Evolutionary conservation across 2,797 vertebrate genomes (phyloP).

Genomic region (Triplophysa yarkandensis): DNA sequence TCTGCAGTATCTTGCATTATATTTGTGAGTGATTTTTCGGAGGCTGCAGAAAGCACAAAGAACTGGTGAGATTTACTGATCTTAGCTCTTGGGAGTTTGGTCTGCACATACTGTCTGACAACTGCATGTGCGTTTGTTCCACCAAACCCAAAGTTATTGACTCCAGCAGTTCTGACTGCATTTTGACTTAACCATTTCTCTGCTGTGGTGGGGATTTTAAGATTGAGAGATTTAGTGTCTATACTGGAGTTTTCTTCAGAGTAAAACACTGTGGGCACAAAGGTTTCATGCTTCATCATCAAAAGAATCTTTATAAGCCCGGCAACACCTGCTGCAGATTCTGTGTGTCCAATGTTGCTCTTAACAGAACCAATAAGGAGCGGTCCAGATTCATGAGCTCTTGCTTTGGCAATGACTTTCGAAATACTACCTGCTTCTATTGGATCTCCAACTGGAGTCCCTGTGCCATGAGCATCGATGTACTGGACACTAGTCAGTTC

Average conservation of each 20-base stretch:
- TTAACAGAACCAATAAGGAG: conserved; percentile 85
- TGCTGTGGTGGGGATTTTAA: conserved; percentile 70
- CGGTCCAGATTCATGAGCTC: conserved; percentile 56
- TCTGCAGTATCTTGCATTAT: conserved; percentile 71
- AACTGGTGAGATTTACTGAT: conserved; percentile 64
- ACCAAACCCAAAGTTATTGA: conserved; percentile 89
- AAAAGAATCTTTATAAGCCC: conserved; percentile 87
- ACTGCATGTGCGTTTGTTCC: conserved; percentile 85
- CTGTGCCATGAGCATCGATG: conserved; percentile 86
- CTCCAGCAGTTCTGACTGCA: conserved; percentile 74
- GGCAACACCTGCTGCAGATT: conserved; percentile 85
- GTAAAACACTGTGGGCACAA: conserved; percentile 83
- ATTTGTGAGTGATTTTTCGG: conserved; percentile 75
- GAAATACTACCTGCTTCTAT: conserved; percentile 80
- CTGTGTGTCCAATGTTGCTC: conserved; percentile 87
- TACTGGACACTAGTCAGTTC: conserved; percentile 81
- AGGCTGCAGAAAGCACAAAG: conserved; percentile 81
- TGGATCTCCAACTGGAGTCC: conserved; percentile 81
- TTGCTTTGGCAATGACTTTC: conserved; percentile 75
- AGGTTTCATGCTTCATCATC: conserved; percentile 86
- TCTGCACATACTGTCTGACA: conserved; percentile 75
- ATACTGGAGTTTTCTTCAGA: conserved; percentile 73
- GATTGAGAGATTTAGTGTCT: conserved; percentile 72
- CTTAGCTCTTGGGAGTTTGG: conserved; percentile 42
- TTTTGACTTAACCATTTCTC: conserved; percentile 75